Conservation (phyloP, 2,797 vertebrate genomes). For the Perodicticus potto region DNA sequence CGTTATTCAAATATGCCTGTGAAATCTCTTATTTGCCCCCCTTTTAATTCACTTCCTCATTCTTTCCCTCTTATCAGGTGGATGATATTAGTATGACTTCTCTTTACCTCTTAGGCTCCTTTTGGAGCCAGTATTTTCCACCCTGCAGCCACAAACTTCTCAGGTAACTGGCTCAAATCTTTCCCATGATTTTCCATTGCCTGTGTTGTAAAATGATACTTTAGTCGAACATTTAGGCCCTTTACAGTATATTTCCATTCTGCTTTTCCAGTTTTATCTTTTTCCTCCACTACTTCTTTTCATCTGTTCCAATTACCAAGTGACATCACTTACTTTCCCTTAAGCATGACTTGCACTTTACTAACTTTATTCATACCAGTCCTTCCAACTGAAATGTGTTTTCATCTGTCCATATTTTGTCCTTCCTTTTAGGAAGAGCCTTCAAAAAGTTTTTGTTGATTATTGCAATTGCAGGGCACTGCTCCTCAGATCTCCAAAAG, state of each 20-base stretch:
- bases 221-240: background rate
- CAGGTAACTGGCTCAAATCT: background rate
- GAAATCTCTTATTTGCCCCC: background rate
- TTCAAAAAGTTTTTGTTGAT: background rate
- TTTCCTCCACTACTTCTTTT: background rate
- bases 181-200: background rate
- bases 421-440: background rate
- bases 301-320: background rate
- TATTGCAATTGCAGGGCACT: background rate
- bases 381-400: background rate
- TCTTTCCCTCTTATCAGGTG: background rate
- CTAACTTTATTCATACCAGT: background rate
- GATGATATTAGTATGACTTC: background rate
- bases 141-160: background rate
- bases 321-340: background rate
- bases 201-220: background rate
- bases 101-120: background rate
- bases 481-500: background rate
- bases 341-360: constrained; percentile 64
- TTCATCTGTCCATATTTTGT: background rate
- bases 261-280: background rate
- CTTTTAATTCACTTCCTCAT: background rate
- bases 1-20: background rate
- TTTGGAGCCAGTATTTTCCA: background rate
- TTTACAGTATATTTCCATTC: background rate